These are phyloP conservation scores for Drosophila formosana DNA, from an alignment of 2,888 invertebrate genomes.

Conservation along the genomic window DNA sequence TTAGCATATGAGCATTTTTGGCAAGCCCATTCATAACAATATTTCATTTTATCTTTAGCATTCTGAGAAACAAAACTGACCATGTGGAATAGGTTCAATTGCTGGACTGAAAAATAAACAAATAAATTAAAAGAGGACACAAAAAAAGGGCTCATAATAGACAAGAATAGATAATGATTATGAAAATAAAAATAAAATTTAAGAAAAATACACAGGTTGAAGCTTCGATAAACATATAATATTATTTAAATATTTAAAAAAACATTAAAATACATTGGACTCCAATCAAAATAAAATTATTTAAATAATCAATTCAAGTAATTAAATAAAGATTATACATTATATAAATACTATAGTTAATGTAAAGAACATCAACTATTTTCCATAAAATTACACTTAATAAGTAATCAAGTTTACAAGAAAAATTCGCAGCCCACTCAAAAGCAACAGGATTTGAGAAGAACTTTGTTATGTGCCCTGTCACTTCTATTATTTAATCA, in stretches of 20 bases:
- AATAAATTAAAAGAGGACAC: neutral
- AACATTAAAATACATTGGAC: no score
- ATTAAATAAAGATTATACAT: neutral
- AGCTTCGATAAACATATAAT: no score
- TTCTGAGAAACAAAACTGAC: neutral
- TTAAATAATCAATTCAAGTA: neutral
- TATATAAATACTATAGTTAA: no score
- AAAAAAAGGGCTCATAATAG: neutral
- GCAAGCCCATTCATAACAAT: neutral
- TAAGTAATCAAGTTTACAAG: neutral
- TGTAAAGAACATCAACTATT: no score
- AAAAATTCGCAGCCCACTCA: neutral
- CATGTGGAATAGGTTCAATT: neutral
- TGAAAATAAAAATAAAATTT: no score
- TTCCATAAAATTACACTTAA: neutral
- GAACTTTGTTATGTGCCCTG: constrained; percentile 17
- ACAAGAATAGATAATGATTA: no score
- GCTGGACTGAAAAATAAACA: neutral
- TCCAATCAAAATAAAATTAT: no score
- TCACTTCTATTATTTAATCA: constrained; percentile 48
- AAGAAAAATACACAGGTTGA: no score
- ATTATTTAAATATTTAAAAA: no score
- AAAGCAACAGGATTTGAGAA: neutral
- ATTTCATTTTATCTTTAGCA: neutral
- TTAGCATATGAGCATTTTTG: neutral